phyloP scores from a whole-genome alignment of 2,888 invertebrate genomes.

The Phragmatobia fuliginosa region DNA sequence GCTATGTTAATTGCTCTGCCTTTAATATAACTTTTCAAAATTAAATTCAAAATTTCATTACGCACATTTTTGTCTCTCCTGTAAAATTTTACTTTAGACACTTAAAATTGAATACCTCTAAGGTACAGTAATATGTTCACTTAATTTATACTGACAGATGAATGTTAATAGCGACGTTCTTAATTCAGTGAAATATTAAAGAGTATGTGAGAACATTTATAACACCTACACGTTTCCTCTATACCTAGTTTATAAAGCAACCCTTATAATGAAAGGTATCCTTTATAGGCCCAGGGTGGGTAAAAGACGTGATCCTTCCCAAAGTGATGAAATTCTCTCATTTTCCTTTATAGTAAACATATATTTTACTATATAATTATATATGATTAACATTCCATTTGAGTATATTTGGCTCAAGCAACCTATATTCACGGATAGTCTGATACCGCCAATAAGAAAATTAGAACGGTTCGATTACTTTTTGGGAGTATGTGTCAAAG shows the following conservation, averaged over 20 bases:
- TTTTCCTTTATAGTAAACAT: constrained; percentile 9
- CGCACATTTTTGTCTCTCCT: too few relatives aligned
- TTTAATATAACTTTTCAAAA: too few relatives aligned
- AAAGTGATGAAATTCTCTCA: constrained; percentile 24
- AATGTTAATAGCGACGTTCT: background rate
- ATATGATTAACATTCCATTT: background rate
- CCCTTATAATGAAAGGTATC: constrained; percentile 25
- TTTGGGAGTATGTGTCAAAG: background rate
- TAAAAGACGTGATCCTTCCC: constrained; percentile 20
- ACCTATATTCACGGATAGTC: background rate
- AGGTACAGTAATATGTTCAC: too few relatives aligned
- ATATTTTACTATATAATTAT: background rate
- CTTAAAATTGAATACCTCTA: too few relatives aligned
- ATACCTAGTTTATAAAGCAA: background rate
- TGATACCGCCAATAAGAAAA: background rate
- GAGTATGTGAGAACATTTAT: constrained; percentile 27
- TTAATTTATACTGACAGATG: background rate
- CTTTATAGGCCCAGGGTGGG: constrained; percentile 32
- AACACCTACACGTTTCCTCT: constrained; percentile 15
- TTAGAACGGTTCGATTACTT: background rate
- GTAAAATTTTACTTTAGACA: too few relatives aligned
- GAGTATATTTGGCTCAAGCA: background rate
- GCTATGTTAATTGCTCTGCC: too few relatives aligned
- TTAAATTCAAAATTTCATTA: too few relatives aligned
- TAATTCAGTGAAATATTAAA: background rate